Conservation (phyloP, 2,113 vertebrate species). For the Nothocercus nigrocapillus region DNA sequence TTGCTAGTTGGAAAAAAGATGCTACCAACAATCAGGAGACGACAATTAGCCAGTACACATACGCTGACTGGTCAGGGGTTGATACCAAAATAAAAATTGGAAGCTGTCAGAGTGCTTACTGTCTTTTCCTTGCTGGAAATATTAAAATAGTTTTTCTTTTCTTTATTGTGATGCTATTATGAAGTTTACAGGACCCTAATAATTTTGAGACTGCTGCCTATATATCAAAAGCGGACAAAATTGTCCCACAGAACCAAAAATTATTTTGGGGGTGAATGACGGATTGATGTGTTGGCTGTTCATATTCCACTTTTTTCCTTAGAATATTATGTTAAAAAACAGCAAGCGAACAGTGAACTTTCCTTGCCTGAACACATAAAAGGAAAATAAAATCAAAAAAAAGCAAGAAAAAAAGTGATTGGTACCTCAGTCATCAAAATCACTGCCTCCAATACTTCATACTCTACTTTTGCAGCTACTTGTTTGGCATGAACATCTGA, state of each 20-base stretch:
- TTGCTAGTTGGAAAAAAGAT: not conserved
- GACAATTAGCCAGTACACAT: not conserved
- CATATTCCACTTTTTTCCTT: not conserved
- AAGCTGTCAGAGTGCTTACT: not conserved
- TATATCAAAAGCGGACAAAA: not conserved
- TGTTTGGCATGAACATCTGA: conserved; percentile 70
- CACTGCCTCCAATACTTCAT: conserved; percentile 71
- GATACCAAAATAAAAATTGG: not conserved
- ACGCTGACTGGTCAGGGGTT: not conserved
- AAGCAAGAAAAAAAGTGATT: not conserved
- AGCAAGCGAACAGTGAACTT: not conserved
- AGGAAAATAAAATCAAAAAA: not conserved
- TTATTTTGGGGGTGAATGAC: not conserved
- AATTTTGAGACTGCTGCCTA: not conserved
- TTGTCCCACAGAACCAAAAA: not conserved
- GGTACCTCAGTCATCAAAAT: conserved; percentile 77
- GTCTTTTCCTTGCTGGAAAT: not conserved
- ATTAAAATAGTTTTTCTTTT: not conserved
- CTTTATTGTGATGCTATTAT: not conserved
- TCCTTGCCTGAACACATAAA: not conserved
- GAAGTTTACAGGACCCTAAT: not conserved
- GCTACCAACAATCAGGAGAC: not conserved
- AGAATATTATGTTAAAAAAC: not conserved
- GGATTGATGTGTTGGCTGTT: not conserved
- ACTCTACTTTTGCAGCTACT: conserved; percentile 73